These are phyloP conservation scores for Pseudomyrmex gracilis DNA, from an alignment of 1,140 invertebrate genomes.

Conservation along the genomic window DNA sequence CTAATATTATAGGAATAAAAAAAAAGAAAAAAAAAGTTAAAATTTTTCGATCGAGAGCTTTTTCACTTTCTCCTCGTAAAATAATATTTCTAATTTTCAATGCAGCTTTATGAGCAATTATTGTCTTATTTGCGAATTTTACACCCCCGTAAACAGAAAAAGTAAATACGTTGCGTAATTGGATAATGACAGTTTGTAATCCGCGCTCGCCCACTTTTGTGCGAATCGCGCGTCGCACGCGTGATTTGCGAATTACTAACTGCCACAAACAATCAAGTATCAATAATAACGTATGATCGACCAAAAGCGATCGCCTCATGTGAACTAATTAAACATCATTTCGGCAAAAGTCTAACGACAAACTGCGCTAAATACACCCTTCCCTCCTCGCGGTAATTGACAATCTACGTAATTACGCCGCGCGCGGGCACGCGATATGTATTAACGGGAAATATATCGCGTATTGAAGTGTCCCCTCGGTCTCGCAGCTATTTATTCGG, in stretches of 20 bases:
- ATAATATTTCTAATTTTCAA: neutral
- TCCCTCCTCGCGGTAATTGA: conserved; percentile 20
- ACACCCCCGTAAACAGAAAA: too few species aligned
- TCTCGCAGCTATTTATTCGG: conserved; percentile 37
- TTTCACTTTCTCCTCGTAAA: neutral
- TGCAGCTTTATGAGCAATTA: neutral
- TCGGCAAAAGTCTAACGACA: conserved; percentile 55
- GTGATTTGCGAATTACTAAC: conserved; percentile 43
- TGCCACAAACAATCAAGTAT: conserved; percentile 23
- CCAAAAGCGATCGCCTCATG: conserved; percentile 21
- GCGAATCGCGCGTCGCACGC: neutral
- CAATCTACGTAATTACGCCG: conserved; percentile 53
- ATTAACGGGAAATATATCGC: conserved; percentile 26
- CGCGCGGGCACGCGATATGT: neutral
- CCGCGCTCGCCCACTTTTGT: conserved; percentile 9
- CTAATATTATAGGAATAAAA: neutral
- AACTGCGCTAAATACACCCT: conserved; percentile 29
- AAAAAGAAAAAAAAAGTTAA: neutral
- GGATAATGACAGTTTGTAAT: conserved; percentile 20
- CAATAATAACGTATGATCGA: conserved; percentile 22
- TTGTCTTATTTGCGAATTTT: neutral
- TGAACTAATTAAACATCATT: conserved; percentile 59
- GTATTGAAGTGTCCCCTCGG: conserved; percentile 38
- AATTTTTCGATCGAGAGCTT: too few species aligned
- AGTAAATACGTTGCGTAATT: conserved; percentile 4